Evolutionary conservation across 2,888 invertebrate genomes (phyloP).

Genomic region (Drosophila testacea): DNA sequence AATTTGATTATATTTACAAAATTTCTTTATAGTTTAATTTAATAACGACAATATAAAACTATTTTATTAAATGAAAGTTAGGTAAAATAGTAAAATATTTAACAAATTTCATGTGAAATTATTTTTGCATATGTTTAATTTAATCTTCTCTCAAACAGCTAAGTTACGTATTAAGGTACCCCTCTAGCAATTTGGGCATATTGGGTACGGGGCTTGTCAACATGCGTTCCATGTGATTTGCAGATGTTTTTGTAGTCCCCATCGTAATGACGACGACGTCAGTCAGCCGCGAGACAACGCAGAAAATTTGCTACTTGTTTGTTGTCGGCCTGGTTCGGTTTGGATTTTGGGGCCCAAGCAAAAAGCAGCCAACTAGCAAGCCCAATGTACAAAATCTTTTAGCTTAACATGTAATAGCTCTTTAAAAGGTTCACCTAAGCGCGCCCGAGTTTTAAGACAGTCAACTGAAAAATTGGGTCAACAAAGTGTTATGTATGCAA

Average conservation of each 20-base stretch:
- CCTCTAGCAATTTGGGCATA: constrained; percentile 14
- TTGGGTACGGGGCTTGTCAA: constrained; percentile 38
- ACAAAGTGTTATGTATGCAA: constrained; percentile 74
- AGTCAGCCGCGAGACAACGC: constrained; percentile 42
- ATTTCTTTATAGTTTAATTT: no score
- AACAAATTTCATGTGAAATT: no score
- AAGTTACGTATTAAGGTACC: constrained; percentile 19
- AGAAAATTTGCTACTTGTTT: constrained; percentile 60
- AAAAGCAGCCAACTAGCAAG: constrained; percentile 14
- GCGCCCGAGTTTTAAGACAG: constrained; percentile 55
- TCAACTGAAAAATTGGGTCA: constrained; percentile 66
- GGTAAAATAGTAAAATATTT: no score
- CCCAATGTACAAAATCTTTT: constrained; percentile 53
- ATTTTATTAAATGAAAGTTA: no score
- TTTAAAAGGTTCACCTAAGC: constrained; percentile 75
- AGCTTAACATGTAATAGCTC: constrained; percentile 74
- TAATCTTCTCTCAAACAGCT: constrained; percentile 26
- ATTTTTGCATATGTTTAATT: background rate
- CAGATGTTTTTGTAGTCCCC: constrained; percentile 41
- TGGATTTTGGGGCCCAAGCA: constrained; percentile 9
- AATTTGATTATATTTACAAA: no score
- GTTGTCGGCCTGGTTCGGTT: constrained; percentile 45
- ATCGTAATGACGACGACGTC: constrained; percentile 26
- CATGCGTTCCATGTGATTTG: constrained; percentile 59
- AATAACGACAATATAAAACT: no score